Conservation (phyloP, 1,140 invertebrate genomes). For the Ericerus pela region DNA sequence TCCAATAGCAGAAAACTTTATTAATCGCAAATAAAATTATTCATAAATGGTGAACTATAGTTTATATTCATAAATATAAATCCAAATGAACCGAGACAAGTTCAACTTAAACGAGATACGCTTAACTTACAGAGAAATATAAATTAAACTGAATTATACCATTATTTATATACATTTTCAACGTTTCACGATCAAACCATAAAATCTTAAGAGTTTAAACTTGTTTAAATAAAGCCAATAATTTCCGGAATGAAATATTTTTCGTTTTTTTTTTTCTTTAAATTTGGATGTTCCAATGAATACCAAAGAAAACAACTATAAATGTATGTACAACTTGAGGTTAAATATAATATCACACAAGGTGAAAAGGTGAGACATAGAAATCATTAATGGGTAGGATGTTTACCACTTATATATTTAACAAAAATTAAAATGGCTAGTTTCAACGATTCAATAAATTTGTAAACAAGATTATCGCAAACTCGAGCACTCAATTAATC, state of each 20-base stretch:
- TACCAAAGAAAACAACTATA: too few species aligned
- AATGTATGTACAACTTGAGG: too few species aligned
- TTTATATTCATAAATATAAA: conserved; percentile 9
- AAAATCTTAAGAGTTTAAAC: neutral
- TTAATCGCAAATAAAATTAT: neutral
- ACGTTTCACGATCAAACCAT: neutral
- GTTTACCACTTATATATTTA: too few species aligned
- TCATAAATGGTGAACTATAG: neutral
- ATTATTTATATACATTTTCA: neutral
- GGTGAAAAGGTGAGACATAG: too few species aligned
- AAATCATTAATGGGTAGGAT: too few species aligned
- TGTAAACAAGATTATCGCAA: too few species aligned
- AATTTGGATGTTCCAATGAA: too few species aligned
- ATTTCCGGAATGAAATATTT: neutral
- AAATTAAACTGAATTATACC: neutral
- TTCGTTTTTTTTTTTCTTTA: too few species aligned
- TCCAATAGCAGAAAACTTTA: neutral
- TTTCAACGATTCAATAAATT: too few species aligned
- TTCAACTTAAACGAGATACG: neutral
- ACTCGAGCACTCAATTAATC: too few species aligned
- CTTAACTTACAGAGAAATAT: neutral
- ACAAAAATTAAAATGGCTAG: too few species aligned
- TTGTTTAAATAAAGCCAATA: neutral
- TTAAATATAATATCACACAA: too few species aligned
- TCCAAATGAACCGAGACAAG: conserved; percentile 6